phyloP scores from a whole-genome alignment of 2,888 invertebrate species.

The Stenurella melanura region DNA sequence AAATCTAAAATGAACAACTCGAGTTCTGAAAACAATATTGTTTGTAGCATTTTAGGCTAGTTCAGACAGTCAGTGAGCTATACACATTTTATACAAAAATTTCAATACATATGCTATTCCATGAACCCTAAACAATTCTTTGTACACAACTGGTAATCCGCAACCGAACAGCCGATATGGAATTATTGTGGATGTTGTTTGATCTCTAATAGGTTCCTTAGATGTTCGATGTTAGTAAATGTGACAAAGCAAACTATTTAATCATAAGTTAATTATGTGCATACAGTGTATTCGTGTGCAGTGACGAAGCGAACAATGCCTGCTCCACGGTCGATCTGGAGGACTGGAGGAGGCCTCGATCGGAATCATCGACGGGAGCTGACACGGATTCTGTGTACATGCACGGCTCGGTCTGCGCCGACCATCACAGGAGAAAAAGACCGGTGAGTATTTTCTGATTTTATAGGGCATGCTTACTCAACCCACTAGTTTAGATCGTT shows the following conservation, averaged over 20 bases:
- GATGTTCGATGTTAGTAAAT: conserved; percentile 62
- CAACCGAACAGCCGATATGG: not conserved
- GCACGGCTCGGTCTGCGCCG: conserved; percentile 68
- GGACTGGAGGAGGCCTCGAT: conserved; percentile 83
- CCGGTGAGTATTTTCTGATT: conserved; percentile 69
- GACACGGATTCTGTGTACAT: conserved; percentile 84
- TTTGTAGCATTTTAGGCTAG: too few relatives aligned
- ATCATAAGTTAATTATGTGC: conserved; percentile 56
- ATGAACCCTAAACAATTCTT: not conserved
- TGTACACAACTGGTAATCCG: conserved; percentile 12
- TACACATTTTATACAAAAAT: too few relatives aligned
- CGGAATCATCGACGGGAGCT: conserved; percentile 83
- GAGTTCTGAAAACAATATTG: too few relatives aligned
- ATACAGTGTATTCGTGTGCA: conserved; percentile 74
- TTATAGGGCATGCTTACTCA: conserved; percentile 5
- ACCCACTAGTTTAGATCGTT: not conserved
- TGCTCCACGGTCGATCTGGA: conserved; percentile 78
- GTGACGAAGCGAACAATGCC: conserved; percentile 85
- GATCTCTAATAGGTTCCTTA: conserved; percentile 49
- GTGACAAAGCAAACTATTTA: conserved; percentile 46
- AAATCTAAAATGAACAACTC: too few relatives aligned
- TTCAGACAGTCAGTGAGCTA: too few relatives aligned
- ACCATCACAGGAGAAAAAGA: conserved; percentile 71
- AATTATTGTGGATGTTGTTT: not conserved
- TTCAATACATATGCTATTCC: too few relatives aligned